These are phyloP conservation scores for Lindbergichthys nudifrons DNA, from an alignment of 2,797 vertebrate genomes.

Conservation along the genomic window DNA sequence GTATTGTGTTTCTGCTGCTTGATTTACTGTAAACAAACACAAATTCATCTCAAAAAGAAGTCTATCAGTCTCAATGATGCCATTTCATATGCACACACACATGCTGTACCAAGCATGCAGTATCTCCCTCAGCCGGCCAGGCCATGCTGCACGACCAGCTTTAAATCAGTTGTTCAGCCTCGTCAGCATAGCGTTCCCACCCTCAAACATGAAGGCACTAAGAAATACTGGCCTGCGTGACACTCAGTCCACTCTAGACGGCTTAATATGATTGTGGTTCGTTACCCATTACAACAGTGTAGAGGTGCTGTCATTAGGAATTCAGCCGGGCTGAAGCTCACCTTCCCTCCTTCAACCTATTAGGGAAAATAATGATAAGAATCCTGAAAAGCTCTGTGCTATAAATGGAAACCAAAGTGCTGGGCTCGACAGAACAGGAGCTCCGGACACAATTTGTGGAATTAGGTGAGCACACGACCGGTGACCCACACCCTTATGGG, in stretches of 20 bases:
- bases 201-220: conserved; percentile 10
- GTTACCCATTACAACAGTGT: conserved; percentile 50
- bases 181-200: conserved; percentile 13
- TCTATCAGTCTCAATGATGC: background rate
- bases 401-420: conserved; percentile 64
- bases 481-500: conserved; percentile 49
- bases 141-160: background rate
- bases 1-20: too few species aligned
- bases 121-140: background rate
- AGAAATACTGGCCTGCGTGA: conserved; percentile 21
- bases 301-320: conserved; percentile 50
- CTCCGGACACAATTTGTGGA: conserved; percentile 53
- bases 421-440: conserved; percentile 52
- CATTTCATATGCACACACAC: background rate
- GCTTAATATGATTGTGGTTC: conserved; percentile 54
- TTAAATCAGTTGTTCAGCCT: background rate
- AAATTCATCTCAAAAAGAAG: too few species aligned
- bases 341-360: conserved; percentile 41
- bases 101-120: background rate
- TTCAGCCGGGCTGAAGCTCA: conserved; percentile 34
- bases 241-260: conserved; percentile 12
- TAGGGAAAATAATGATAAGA: conserved; percentile 45
- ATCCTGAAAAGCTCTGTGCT: conserved; percentile 38
- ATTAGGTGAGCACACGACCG: conserved; percentile 45
- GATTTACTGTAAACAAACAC: too few species aligned